phyloP scores from a whole-genome alignment of 2,113 vertebrate genomes.

The Poecilia latipinna region DNA sequence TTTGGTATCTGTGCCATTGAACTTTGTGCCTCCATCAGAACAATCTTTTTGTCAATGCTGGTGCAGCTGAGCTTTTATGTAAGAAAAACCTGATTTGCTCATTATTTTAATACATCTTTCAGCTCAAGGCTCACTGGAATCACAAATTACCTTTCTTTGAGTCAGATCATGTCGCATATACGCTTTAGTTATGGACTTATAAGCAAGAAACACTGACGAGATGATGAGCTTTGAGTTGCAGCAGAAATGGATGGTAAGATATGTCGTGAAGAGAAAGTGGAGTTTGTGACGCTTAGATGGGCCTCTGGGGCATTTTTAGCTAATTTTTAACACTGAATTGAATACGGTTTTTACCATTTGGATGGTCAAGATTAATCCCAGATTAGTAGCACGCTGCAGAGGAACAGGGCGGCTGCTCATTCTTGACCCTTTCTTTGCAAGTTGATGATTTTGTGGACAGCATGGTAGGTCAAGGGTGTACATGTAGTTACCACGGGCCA shows the following conservation, averaged over 20 bases:
- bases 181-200: not conserved
- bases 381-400: not conserved
- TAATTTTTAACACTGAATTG: not conserved
- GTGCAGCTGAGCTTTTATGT: slow-evolving; percentile 26
- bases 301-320: not conserved
- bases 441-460: not conserved
- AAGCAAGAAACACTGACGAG: not conserved
- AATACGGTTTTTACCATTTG: not conserved
- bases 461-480: not conserved
- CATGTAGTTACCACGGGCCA: not conserved
- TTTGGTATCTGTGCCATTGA: slow-evolving; percentile 42
- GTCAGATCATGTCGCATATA: not conserved
- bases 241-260: not conserved
- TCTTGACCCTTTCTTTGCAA: not conserved
- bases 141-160: slow-evolving; percentile 5
- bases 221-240: not conserved
- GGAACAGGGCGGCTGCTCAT: not conserved
- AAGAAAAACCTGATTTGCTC: slow-evolving; percentile 31
- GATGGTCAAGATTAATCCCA: not conserved
- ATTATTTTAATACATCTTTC: slow-evolving; percentile 30
- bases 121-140: slow-evolving; percentile 15
- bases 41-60: slow-evolving; percentile 1
- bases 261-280: not conserved
- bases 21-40: slow-evolving; percentile 27
- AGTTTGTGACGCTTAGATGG: not conserved